Evolutionary conservation across 2,797 vertebrate genomes (phyloP), one percentile per base, ranked within the genome.

Genomic region (Simalia tracyae): DNA sequence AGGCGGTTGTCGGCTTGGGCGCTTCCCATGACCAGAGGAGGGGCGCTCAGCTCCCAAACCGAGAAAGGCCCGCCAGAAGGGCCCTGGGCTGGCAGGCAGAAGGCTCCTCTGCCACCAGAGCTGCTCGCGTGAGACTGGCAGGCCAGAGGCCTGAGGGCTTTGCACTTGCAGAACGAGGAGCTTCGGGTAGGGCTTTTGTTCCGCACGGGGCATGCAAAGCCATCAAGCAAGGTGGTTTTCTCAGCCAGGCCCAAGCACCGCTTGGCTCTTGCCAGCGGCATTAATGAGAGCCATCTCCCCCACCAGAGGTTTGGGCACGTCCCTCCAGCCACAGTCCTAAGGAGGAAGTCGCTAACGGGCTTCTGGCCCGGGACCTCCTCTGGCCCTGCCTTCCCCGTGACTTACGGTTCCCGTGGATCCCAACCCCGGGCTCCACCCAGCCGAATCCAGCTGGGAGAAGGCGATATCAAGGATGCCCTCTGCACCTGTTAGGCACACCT

Each of bases 351-450:
- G 94, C 84, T 64, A 54, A 46, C 91, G 31, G 63, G 66, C 92
- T 92, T 96, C 92, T 93, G 84, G 94, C 5, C 91, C 2, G 91
- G 92, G 89, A 88, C 59, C 95, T 91, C 91, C 84, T 81, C 87
- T 50, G 46, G 24, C 54, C 91, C 56, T 59, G 92, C 95, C 87
- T 93, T 92, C 94, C 4, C 60, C 95, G 90, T 94, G 95, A 92
- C 93, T 96, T 95, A 96, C 87, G 95, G 93, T 92, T 95, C 91
- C 60, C 81, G 87, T 60, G 85, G 89, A 92, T 93, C 86, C 86
- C 91, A 94, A 91, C 0, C 90, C 86, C 56, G 89, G 93, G 93
- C 93, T 91, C 94, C 89, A 91, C 93, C 91, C 94, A 91, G 92
- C 36, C 61, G 26, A 88, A 56, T 9, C 36, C 24, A n/a, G 46